These are phyloP conservation scores for Andrena dorsata DNA, from an alignment of 2,888 invertebrate genomes.

Conservation along the genomic window DNA sequence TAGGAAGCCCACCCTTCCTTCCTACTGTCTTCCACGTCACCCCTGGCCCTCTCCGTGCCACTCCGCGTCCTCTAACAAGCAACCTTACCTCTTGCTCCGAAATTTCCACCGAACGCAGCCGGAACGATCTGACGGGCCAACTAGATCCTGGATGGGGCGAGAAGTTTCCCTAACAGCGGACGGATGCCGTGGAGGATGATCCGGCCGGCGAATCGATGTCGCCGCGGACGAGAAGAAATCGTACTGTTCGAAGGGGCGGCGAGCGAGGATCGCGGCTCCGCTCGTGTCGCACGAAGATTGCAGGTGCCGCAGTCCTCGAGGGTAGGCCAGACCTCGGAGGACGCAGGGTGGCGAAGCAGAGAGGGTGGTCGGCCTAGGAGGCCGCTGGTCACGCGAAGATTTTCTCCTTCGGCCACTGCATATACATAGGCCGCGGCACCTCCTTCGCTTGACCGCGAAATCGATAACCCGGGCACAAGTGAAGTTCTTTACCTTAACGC, in stretches of 20 bases:
- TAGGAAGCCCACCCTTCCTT: slow-evolving; percentile 8
- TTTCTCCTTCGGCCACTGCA: slow-evolving; percentile 70
- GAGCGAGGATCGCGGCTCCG: slow-evolving; percentile 64
- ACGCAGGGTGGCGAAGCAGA: slow-evolving; percentile 67
- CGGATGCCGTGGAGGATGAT: slow-evolving; percentile 30
- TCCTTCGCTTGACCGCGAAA: slow-evolving; percentile 68
- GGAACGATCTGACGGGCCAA: not conserved
- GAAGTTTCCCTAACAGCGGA: not conserved
- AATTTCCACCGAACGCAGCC: not conserved
- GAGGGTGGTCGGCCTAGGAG: slow-evolving; percentile 60
- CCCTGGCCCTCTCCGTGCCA: not conserved
- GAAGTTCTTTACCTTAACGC: slow-evolving; percentile 73
- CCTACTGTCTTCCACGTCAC: slow-evolving; percentile 2
- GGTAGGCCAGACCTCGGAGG: slow-evolving; percentile 79
- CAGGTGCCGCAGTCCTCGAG: slow-evolving; percentile 78
- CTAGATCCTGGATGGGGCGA: not conserved
- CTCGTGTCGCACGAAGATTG: slow-evolving; percentile 78
- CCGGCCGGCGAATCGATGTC: slow-evolving; percentile 13
- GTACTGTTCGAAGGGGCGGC: slow-evolving; percentile 27
- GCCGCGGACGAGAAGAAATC: slow-evolving; percentile 25
- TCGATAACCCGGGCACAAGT: slow-evolving; percentile 73
- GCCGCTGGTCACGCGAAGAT: slow-evolving; percentile 81
- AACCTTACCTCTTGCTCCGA: slow-evolving; percentile 4
- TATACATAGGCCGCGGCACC: slow-evolving; percentile 65
- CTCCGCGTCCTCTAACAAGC: not conserved